Evolutionary conservation across 1,140 invertebrate species (phyloP), one percentile per base, ranked within the genome.

Genomic region (Nomia melanderi): DNA sequence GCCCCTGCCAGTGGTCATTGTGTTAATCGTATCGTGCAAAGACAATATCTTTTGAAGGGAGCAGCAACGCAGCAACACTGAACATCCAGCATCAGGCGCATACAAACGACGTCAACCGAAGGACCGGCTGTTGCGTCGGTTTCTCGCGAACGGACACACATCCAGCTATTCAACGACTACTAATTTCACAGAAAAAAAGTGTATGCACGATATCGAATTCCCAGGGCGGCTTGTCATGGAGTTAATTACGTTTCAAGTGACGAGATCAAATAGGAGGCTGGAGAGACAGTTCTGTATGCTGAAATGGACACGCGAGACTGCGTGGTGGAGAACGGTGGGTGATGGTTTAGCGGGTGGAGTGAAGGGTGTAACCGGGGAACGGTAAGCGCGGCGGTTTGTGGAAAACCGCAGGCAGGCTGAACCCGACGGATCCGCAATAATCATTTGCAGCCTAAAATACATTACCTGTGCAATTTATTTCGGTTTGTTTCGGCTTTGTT

Each of bases 401-500:
- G 90, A 77, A 65, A 86, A 84, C 89, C 90, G 86, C 89, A 90
- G 87, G 83, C 83, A 88, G 85, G 77, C 87, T 88, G 87, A 87
- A 88, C 86, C 86, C 88, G 86, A 90, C 88, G 88, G 88, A 86
- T 91, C 77, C 80, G 79, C 86, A 92, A 91, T 91, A 91, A 91
- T 91, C 90, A 91, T 90, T 91, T 85, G 85, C 89, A 89, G 85
- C 85, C 84, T 84, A 88, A 62, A 90, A 91, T 90, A 89, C 87
- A 91, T 91, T 90, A 90, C 83, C 86, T 81, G 85, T 87, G 84
- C 86, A 88, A 90, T 91, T 91, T 90, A 90, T 90, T 91, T 91
- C 81, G 84, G 85, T 88, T 90, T 89, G 84, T 88, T 89, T 86
- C 84, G 85, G 84, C 88, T 90, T 90, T 88, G 88, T 90, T 89